Evolutionary conservation across 2,797 vertebrate species (phyloP), one percentile per base, ranked within the genome.

Genomic region (Apodemus agrarius): DNA sequence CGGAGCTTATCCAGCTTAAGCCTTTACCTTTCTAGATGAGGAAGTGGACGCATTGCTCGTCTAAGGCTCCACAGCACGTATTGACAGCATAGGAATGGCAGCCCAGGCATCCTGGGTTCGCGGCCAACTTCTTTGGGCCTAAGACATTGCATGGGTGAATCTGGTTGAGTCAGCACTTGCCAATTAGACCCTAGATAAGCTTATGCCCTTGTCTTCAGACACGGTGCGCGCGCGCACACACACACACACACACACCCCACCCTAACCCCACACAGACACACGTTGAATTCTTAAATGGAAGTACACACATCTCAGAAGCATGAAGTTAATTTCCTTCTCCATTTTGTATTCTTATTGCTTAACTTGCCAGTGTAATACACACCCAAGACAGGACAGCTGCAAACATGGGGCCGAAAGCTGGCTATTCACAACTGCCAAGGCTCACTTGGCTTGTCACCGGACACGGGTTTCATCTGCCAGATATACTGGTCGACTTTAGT

Each of bases 361-460:
- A 97, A 86, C 82, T 72, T 84, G 26, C 34, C 6, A 69, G 88
- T 90, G 79, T 89, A 80, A 93, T 74, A 52, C 37, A 83, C 49
- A 93, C 61, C 31, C 21, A 86, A 57, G 29, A 88, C 76, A 89
- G 67, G 49, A 57, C 89, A n/a, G 21, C 86, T 37, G 34, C 83
- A 88, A 80, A 34, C 75, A 89, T 87, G 31, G 40, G 37, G 52
- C 54, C 31, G 26, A 81, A 5, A 31, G 43, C 17, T 90, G 74
- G 49, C 82, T 78, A 82, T 90, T 81, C 43, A 83, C 57, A 84
- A 79, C 26, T 82, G 65, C 22, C 22, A 34, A 40, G 40, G 34
- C 80, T 95, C 79, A 43, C 79, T 80, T 96, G 40, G 54, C 21
- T 31, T 74, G 84, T 6, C 34, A 46, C 4, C 57, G 87, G 61